Conservation (phyloP, 2,888 invertebrate species). For the Drosophila imparisetae region DNA sequence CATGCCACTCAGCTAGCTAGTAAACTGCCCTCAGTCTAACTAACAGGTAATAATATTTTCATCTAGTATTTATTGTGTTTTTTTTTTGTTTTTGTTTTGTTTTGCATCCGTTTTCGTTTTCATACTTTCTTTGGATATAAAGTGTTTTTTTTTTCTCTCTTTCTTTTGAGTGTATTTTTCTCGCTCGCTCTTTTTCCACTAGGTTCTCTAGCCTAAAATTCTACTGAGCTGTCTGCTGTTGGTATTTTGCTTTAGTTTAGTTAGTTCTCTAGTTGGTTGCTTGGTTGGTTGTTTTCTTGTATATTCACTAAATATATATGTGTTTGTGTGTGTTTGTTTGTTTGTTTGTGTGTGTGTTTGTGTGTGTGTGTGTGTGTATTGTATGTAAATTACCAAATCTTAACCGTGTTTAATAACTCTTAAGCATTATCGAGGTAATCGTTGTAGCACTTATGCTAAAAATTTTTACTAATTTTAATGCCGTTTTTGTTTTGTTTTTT, state of each 20-base stretch:
- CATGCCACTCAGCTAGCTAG: conserved; percentile 38
- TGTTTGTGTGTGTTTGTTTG: conserved; percentile 43
- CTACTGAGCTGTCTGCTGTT: conserved; percentile 45
- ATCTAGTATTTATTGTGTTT: conserved; percentile 54
- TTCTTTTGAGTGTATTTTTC: conserved; percentile 4
- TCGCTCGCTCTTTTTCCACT: conserved; percentile 8
- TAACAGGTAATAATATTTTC: conserved; percentile 72
- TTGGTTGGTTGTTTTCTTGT: conserved; percentile 44
- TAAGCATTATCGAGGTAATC: conserved; percentile 82
- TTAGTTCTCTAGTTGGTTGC: conserved; percentile 52
- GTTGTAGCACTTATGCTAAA: conserved; percentile 82
- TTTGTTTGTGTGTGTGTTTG: conserved; percentile 45
- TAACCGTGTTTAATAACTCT: conserved; percentile 69
- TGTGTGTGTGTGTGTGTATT: conserved; percentile 47
- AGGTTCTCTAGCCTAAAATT: conserved; percentile 33
- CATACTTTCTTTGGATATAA: conserved; percentile 33
- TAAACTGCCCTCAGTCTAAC: conserved; percentile 71
- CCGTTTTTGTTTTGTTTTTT: conserved; percentile 46
- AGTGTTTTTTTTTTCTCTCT: conserved; percentile 13
- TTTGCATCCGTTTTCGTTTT: neutral
- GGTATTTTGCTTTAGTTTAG: conserved; percentile 45
- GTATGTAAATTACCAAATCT: conserved; percentile 72
- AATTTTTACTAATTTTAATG: conserved; percentile 76
- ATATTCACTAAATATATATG: conserved; percentile 57
- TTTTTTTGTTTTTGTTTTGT: conserved; percentile 14